Evolutionary conservation across 1,140 invertebrate genomes (phyloP).

Genomic region (Hylyphantes graminicola): DNA sequence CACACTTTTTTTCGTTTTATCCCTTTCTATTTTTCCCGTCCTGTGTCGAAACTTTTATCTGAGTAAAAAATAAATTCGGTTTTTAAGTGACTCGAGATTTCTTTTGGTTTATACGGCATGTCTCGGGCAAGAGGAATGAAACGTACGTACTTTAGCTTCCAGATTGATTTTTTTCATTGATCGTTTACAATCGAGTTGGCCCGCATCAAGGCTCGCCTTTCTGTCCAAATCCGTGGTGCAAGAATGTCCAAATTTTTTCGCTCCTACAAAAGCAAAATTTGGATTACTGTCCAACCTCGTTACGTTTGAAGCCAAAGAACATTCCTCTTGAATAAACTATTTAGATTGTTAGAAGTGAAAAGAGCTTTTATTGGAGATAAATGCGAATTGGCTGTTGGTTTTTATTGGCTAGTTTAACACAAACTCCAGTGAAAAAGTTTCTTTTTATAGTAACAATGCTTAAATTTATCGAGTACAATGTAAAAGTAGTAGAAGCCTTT

Average conservation of each 20-base stretch:
- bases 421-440: neutral
- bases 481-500: no score
- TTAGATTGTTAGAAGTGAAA: conserved; percentile 19
- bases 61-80: conserved; percentile 31
- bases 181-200: conserved; percentile 44
- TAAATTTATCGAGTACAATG: no score
- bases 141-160: conserved; percentile 22
- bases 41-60: conserved; percentile 43
- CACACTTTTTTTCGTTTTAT: conserved; percentile 32
- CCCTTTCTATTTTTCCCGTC: conserved; percentile 10
- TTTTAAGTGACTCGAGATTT: conserved; percentile 45
- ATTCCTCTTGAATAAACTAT: conserved; percentile 29
- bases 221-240: neutral
- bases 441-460: no score
- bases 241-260: conserved; percentile 2
- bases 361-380: neutral
- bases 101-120: conserved; percentile 33
- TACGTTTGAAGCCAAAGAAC: neutral
- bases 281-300: conserved; percentile 39
- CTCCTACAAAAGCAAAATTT: conserved; percentile 26
- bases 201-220: conserved; percentile 30
- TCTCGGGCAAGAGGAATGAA: conserved; percentile 37
- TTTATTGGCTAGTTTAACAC: neutral
- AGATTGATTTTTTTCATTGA: conserved; percentile 57
- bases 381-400: conserved; percentile 19